These are phyloP conservation scores for Saguinus midas DNA, from an alignment of 2,113 vertebrate genomes.

Conservation along the genomic window DNA sequence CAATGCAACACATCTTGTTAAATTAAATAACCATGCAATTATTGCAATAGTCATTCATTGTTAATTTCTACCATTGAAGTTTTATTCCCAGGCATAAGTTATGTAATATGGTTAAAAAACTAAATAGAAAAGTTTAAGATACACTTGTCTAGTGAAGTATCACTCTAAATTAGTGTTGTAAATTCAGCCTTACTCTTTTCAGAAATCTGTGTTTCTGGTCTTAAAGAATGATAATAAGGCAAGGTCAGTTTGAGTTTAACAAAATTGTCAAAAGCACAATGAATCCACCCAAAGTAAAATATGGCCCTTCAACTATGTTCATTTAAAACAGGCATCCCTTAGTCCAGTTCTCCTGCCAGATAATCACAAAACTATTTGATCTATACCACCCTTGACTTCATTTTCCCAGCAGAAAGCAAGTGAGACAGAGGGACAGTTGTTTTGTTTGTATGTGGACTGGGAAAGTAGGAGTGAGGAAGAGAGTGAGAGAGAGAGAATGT, in stretches of 20 bases:
- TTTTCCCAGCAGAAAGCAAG: slow-evolving; percentile 46
- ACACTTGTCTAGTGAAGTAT: not conserved
- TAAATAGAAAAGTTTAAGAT: slow-evolving; percentile 9
- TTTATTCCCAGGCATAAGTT: not conserved
- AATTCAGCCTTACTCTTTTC: not conserved
- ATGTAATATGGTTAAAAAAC: not conserved
- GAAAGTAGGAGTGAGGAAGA: not conserved
- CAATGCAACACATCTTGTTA: not conserved
- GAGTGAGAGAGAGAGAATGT: not conserved
- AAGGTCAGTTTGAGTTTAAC: slow-evolving; percentile 7
- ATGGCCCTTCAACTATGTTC: not conserved
- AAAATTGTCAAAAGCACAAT: not conserved
- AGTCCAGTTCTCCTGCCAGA: not conserved
- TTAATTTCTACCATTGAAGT: not conserved
- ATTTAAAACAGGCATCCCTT: not conserved
- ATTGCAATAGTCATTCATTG: not conserved
- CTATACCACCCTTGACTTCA: not conserved
- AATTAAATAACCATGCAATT: not conserved
- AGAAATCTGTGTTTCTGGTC: not conserved
- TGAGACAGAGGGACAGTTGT: not conserved
- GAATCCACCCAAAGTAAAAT: slow-evolving; percentile 23
- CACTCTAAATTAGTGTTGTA: not conserved
- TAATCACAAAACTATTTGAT: accelerated
- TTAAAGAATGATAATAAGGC: slow-evolving; percentile 21
- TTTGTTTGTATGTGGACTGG: not conserved